Conservation (phyloP, 2,113 vertebrate species). For the Taxidea taxus region DNA sequence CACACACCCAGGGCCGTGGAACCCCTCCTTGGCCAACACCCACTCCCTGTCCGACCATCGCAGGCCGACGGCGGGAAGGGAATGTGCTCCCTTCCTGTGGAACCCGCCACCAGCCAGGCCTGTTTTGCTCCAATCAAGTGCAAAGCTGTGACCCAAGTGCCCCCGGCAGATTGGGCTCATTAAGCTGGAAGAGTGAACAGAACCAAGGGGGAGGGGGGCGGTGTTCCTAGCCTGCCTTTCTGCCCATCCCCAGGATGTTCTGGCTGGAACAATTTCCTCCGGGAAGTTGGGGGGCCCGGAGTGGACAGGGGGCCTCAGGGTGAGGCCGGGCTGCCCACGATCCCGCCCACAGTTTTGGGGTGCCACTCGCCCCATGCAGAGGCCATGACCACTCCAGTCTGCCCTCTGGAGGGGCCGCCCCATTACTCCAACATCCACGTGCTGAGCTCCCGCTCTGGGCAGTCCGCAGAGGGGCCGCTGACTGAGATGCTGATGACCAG, state of each 20-base stretch:
- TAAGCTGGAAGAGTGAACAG: neutral
- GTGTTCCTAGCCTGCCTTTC: neutral
- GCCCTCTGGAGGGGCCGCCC: neutral
- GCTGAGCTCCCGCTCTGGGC: neutral
- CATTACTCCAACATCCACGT: neutral
- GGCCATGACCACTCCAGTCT: neutral
- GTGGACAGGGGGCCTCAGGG: neutral
- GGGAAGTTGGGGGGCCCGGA: neutral
- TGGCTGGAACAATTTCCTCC: neutral
- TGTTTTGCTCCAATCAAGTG: conserved; percentile 8
- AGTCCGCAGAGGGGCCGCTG: neutral
- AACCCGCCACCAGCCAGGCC: neutral
- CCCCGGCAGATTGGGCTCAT: conserved; percentile 28
- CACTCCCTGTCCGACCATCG: neutral
- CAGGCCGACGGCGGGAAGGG: neutral
- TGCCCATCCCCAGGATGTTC: neutral
- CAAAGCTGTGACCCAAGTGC: conserved; percentile 29
- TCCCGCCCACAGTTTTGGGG: neutral
- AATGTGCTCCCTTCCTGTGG: neutral
- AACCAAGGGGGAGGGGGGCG: neutral
- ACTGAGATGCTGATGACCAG: neutral
- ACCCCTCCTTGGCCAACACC: neutral
- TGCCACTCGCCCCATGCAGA: neutral
- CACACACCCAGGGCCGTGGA: neutral
- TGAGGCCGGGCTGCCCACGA: neutral